These are phyloP conservation scores for Timandra comae DNA, from an alignment of 2,888 invertebrate genomes.

Conservation along the genomic window DNA sequence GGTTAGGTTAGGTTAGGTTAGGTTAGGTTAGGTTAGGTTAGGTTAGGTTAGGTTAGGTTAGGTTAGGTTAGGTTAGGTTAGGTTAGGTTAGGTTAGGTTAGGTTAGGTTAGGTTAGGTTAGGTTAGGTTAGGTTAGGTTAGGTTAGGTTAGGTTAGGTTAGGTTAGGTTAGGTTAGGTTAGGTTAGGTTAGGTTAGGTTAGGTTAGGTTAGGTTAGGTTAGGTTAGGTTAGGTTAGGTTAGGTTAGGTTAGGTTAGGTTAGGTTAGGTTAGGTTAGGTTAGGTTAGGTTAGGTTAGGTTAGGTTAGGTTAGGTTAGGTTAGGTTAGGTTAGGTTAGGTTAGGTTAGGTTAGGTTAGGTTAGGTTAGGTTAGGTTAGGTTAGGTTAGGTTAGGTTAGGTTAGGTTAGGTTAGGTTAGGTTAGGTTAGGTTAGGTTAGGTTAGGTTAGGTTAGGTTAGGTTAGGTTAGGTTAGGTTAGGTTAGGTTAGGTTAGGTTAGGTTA, in stretches of 20 bases:
- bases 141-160: constrained; percentile 11
- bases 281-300: constrained; percentile 10
- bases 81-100: constrained; percentile 11
- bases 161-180: constrained; percentile 12
- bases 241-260: constrained; percentile 12
- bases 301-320: constrained; percentile 10
- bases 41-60: constrained; percentile 9
- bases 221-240: constrained; percentile 10
- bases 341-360: constrained; percentile 10
- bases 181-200: constrained; percentile 12
- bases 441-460: constrained; percentile 10
- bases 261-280: constrained; percentile 10
- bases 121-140: constrained; percentile 12
- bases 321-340: constrained; percentile 10
- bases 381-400: constrained; percentile 10
- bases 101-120: constrained; percentile 12
- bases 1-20: constrained; percentile 9
- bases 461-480: constrained; percentile 10
- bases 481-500: constrained; percentile 10
- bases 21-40: constrained; percentile 9
- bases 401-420: constrained; percentile 10
- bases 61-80: constrained; percentile 9
- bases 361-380: constrained; percentile 10
- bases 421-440: constrained; percentile 10
- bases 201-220: constrained; percentile 12